phyloP scores from a whole-genome alignment of 2,888 invertebrate species.

The Leptopilina myrica region DNA sequence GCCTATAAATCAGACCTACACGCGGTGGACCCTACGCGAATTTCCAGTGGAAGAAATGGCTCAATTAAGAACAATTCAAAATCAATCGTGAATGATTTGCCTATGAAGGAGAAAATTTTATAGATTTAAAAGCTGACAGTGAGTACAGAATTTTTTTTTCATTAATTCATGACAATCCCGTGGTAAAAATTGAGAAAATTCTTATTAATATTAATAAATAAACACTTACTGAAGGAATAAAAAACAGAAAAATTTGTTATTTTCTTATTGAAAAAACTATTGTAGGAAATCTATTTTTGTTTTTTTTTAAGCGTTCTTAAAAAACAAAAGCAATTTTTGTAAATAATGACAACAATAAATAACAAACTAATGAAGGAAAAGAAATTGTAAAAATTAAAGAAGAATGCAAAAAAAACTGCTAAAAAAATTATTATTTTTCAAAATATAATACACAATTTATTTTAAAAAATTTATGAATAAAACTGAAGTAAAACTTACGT shows the following conservation, averaged over 20 bases:
- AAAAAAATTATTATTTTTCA: no score
- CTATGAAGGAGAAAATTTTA: neutral
- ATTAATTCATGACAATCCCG: neutral
- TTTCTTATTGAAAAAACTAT: neutral
- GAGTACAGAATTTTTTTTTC: neutral
- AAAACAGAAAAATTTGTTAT: neutral
- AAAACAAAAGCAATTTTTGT: no score
- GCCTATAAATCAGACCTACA: constrained; percentile 58
- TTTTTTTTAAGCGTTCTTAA: no score
- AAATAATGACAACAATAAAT: no score
- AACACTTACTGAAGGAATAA: neutral
- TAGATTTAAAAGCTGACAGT: neutral
- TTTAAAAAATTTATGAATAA: no score
- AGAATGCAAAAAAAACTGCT: no score
- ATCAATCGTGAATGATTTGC: constrained; percentile 13
- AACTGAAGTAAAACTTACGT: no score
- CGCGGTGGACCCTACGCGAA: constrained; percentile 42
- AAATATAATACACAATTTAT: no score
- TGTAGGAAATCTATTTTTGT: neutral
- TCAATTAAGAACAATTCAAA: constrained; percentile 43
- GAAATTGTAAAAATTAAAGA: no score
- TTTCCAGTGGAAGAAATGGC: constrained; percentile 41
- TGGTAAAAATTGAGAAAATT: no score
- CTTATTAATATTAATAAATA: no score
- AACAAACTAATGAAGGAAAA: no score